Conservation (phyloP, 2,888 invertebrate genomes). For the Rhagophthalmus giganteus region DNA sequence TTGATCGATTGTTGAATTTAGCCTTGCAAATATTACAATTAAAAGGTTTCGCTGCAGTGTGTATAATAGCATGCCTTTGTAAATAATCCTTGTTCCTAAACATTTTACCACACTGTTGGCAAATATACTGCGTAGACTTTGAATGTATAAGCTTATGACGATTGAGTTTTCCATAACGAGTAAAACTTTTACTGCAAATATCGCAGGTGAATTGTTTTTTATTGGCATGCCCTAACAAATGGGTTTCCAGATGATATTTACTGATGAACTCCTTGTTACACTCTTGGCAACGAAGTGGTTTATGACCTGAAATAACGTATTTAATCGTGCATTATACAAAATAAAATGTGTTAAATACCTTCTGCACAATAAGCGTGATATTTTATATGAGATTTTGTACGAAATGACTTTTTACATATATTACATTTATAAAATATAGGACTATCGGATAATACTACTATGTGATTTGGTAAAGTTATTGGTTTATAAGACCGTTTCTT, state of each 20-base stretch:
- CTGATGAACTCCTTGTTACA: slow-evolving; percentile 68
- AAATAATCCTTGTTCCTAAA: slow-evolving; percentile 64
- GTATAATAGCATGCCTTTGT: slow-evolving; percentile 64
- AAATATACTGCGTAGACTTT: slow-evolving; percentile 58
- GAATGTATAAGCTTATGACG: slow-evolving; percentile 70
- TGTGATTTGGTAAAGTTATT: slow-evolving; percentile 44
- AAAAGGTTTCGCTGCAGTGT: slow-evolving; percentile 66
- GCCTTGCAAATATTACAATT: slow-evolving; percentile 63
- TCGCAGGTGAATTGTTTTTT: slow-evolving; percentile 65
- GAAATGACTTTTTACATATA: slow-evolving; percentile 69
- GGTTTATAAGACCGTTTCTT: slow-evolving; percentile 36
- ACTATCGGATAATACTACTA: slow-evolving; percentile 52
- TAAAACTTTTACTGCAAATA: slow-evolving; percentile 69
- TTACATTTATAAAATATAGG: slow-evolving; percentile 66
- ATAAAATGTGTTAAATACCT: slow-evolving; percentile 30
- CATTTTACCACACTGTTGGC: slow-evolving; percentile 64
- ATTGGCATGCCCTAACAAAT: slow-evolving; percentile 68
- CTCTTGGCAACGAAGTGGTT: slow-evolving; percentile 57
- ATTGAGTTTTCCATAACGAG: slow-evolving; percentile 69
- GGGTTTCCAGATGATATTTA: slow-evolving; percentile 73
- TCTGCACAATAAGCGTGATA: slow-evolving; percentile 69
- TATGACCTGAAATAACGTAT: slow-evolving; percentile 48
- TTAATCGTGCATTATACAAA: too few species aligned
- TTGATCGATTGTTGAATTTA: slow-evolving; percentile 66
- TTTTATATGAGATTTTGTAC: slow-evolving; percentile 66